phyloP scores from a whole-genome alignment of 1,140 invertebrate species.

The Augochlora pura region DNA sequence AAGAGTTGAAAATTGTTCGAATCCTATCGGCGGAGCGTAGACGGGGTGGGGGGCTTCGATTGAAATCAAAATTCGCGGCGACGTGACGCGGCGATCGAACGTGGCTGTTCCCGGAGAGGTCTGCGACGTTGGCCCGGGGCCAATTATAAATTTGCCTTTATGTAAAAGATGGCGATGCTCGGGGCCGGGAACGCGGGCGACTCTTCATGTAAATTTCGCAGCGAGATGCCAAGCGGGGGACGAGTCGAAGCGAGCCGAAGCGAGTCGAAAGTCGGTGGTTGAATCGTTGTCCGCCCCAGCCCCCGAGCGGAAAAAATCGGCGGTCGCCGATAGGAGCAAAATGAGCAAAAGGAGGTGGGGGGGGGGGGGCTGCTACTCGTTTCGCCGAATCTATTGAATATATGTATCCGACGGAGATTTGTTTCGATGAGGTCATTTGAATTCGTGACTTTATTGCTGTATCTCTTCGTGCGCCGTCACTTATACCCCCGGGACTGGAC shows the following conservation, averaged over 20 bases:
- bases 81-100: constrained; percentile 34
- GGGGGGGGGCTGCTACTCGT: not conserved
- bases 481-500: not conserved
- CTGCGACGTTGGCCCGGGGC: constrained; percentile 62
- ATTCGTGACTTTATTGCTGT: not conserved
- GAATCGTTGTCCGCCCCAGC: constrained; percentile 14
- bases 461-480: not conserved
- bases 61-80: constrained; percentile 39
- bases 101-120: constrained; percentile 2
- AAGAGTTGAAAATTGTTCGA: too few species aligned
- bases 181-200: not conserved
- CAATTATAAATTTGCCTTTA: constrained; percentile 71
- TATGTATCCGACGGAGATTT: constrained; percentile 3
- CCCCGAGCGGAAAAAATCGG: not conserved
- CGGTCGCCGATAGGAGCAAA: not conserved
- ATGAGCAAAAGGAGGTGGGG: constrained; percentile 3
- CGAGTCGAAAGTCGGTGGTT: not conserved
- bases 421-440: constrained; percentile 17
- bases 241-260: not conserved
- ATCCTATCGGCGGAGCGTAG: too few species aligned
- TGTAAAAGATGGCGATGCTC: constrained; percentile 42
- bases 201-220: constrained; percentile 48
- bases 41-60: constrained; percentile 4
- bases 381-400: constrained; percentile 5
- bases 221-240: constrained; percentile 6